Percentiles rank a stretch among this genome's conserved stretches.
Evolutionary conservation across 2,113 vertebrate species (phyloP).

Genomic region (Hippocampus barbouri): DNA sequence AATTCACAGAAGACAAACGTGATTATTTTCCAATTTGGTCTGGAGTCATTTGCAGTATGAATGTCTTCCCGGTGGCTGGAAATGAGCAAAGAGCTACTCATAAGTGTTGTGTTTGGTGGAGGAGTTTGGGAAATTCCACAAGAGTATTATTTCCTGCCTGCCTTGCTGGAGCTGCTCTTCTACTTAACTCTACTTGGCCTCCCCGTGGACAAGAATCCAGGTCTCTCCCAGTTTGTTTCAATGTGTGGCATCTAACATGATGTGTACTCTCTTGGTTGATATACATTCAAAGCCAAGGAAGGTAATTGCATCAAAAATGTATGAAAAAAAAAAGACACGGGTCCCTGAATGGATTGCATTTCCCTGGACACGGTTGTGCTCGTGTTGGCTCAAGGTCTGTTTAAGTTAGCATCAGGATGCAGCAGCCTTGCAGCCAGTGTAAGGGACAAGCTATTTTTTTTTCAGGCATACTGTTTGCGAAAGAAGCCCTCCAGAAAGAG

Average conservation of each 20-base stretch:
- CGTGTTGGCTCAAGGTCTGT: not conserved
- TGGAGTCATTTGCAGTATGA: not conserved
- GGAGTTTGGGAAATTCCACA: constrained; percentile 5
- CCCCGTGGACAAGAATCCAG: not conserved
- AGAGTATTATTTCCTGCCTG: constrained; percentile 1
- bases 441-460: not conserved
- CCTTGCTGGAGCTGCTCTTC: constrained; percentile 1
- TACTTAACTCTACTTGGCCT: not conserved
- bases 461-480: not conserved
- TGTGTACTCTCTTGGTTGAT: not conserved
- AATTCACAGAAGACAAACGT: not conserved
- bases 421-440: not conserved
- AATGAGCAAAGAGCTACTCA: not conserved
- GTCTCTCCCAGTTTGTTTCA: not conserved
- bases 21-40: not conserved
- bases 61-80: not conserved
- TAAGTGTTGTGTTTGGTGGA: constrained; percentile 1
- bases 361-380: not conserved
- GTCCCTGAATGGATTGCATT: not conserved
- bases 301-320: not conserved
- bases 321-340: not conserved
- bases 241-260: not conserved
- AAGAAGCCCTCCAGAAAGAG: not conserved
- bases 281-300: not conserved
- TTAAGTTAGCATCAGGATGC: not conserved